These are phyloP conservation scores for Scatophagus argus DNA, from an alignment of 2,113 vertebrate species.

Conservation along the genomic window DNA sequence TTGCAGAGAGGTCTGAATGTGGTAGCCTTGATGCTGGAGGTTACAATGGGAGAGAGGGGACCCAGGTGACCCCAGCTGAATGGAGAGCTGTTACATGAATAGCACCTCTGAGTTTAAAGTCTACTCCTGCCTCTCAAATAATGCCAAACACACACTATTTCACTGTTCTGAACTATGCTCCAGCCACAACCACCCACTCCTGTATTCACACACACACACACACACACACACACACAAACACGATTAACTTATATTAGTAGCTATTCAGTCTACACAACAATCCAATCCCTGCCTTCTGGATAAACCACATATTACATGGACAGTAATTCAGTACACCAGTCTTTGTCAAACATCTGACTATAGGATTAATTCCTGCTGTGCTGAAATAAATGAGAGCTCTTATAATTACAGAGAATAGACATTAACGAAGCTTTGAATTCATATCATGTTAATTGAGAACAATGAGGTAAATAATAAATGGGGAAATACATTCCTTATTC, in stretches of 20 bases:
- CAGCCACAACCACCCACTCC: conserved; percentile 52
- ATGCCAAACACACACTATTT: conserved; percentile 51
- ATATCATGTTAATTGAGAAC: conserved; percentile 79
- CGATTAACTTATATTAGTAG: conserved; percentile 50
- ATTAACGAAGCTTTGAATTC: conserved; percentile 75
- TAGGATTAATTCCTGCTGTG: conserved; percentile 66
- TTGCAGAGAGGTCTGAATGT: conserved; percentile 68
- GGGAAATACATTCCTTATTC: conserved; percentile 62
- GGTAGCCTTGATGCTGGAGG: conserved; percentile 77
- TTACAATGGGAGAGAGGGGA: conserved; percentile 75
- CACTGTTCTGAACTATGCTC: conserved; percentile 55
- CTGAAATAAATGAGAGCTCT: conserved; percentile 70
- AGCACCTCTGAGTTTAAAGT: conserved; percentile 73
- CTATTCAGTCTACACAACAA: conserved; percentile 41
- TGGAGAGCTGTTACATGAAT: conserved; percentile 73
- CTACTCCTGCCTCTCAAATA: conserved; percentile 63
- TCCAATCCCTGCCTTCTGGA: conserved; percentile 40
- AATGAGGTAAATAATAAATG: conserved; percentile 72
- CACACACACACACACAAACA: conserved; percentile 33
- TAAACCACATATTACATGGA: conserved; percentile 50
- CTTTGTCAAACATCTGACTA: conserved; percentile 64
- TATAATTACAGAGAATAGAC: conserved; percentile 72
- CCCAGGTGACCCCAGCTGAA: conserved; percentile 76
- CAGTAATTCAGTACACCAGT: conserved; percentile 67
- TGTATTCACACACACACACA: conserved; percentile 33